Percentiles rank a stretch among this genome's conserved stretches.
Conservation (phyloP, 2,113 vertebrate species). For the Oceanites oceanicus region DNA sequence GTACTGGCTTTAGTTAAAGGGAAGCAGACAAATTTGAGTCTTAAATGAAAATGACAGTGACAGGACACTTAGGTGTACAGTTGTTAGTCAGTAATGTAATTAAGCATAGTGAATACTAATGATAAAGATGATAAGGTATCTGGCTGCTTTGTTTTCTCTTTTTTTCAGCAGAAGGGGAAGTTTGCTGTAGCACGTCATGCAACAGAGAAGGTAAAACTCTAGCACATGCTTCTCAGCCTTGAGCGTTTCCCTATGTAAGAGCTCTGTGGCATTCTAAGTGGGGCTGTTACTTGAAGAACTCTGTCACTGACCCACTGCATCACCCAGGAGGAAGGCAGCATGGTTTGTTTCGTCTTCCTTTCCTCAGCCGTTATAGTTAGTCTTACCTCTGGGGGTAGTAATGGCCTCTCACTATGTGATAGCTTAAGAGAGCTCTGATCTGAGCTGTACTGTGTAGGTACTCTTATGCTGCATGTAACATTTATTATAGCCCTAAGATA, state of each 20-base stretch:
- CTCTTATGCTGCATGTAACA: not conserved
- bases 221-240: rapidly evolving
- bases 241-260: not conserved
- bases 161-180: not conserved
- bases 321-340: not conserved
- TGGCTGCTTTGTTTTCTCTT: not conserved
- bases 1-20: not conserved
- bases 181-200: not conserved
- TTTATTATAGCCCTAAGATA: not conserved
- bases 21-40: not conserved
- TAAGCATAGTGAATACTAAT: not conserved
- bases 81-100: not conserved
- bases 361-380: not conserved
- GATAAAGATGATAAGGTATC: not conserved
- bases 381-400: not conserved
- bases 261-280: not conserved
- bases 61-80: not conserved
- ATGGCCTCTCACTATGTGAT: rapidly evolving
- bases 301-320: not conserved
- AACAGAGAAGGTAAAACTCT: not conserved
- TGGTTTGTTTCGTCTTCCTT: not conserved
- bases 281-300: not conserved
- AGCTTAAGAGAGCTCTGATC: not conserved
- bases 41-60: not conserved
- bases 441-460: not conserved